Conservation (phyloP, 2,888 invertebrate genomes). For the Noctua janthe region DNA sequence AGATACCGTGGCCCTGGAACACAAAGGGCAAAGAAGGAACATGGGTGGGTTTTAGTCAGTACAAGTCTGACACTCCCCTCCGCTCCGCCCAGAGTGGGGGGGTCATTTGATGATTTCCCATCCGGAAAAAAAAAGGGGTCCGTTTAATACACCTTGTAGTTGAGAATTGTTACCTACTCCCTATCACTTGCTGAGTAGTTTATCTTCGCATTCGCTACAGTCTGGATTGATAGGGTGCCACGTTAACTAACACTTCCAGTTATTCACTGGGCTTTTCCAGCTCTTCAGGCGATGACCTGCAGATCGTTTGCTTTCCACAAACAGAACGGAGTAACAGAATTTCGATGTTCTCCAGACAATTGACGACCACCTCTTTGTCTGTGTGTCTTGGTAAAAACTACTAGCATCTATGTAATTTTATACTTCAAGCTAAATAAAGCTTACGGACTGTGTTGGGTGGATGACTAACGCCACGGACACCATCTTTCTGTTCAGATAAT, state of each 20-base stretch:
- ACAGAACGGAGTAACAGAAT: neutral
- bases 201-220: neutral
- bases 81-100: too few species aligned
- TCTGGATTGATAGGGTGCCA: neutral
- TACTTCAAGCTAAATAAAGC: neutral
- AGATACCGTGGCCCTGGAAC: too few species aligned
- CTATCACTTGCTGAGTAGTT: neutral
- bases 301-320: neutral
- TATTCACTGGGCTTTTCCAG: too few species aligned
- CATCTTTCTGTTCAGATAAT: neutral
- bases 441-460: neutral
- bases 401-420: neutral
- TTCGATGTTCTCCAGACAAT: neutral
- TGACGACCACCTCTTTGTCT: neutral
- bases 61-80: too few species aligned
- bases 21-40: too few species aligned
- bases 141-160: neutral
- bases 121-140: too few species aligned
- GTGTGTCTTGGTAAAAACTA: neutral
- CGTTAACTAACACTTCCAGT: neutral
- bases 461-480: neutral
- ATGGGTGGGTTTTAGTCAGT: too few species aligned
- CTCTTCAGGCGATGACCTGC: neutral
- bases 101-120: too few species aligned
- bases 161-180: neutral